phyloP scores from a whole-genome alignment of 2,797 vertebrate genomes.

The Tokudaia muenninki region DNA sequence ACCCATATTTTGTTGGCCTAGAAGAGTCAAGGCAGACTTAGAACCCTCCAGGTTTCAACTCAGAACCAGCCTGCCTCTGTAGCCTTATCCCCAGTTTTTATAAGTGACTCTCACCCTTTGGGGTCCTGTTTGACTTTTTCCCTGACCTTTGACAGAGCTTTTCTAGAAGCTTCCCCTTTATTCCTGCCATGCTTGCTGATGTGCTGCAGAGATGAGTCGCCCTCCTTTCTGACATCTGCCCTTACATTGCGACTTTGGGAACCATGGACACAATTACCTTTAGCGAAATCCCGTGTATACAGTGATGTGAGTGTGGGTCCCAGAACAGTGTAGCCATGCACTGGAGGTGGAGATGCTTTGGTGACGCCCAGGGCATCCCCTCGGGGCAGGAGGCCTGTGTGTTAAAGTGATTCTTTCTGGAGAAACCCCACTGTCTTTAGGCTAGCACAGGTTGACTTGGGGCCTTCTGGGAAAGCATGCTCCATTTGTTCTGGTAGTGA shows the following conservation, averaged over 20 bases:
- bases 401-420: neutral
- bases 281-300: neutral
- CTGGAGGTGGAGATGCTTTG: neutral
- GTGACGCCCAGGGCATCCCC: neutral
- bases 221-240: neutral
- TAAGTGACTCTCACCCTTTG: neutral
- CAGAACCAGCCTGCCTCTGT: neutral
- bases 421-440: neutral
- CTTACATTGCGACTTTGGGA: neutral
- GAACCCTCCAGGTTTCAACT: neutral
- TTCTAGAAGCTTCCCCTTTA: constrained; percentile 2
- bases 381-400: neutral
- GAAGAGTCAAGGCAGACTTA: neutral
- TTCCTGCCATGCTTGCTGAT: neutral
- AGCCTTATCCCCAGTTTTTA: neutral
- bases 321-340: neutral
- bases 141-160: neutral
- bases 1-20: neutral
- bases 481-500: neutral
- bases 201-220: neutral
- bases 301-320: neutral
- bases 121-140: neutral
- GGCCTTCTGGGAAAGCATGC: neutral
- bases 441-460: neutral
- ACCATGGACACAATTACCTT: neutral